Evolutionary conservation across 1,140 invertebrate genomes (phyloP).

Genomic region (Amphibalanus amphitrite): DNA sequence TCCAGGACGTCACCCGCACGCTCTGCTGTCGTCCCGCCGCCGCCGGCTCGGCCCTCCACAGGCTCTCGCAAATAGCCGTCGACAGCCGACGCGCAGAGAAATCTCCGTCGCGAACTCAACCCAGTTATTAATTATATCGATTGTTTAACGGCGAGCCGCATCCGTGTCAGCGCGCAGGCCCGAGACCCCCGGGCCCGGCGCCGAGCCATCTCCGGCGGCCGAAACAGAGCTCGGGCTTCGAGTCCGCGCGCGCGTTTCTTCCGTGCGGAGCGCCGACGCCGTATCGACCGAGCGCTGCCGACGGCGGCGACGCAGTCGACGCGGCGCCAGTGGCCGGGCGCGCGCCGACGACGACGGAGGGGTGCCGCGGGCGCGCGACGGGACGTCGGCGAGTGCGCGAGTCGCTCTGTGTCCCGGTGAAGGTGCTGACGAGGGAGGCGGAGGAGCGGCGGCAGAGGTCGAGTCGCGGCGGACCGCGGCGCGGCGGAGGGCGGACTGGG

Average conservation of each 20-base stretch:
- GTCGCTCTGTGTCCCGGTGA: too few species aligned
- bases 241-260: background rate
- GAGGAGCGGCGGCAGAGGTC: background rate
- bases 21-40: too few species aligned
- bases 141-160: background rate
- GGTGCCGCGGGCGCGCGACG: background rate
- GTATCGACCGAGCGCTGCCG: constrained; percentile 14
- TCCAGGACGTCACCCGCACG: background rate
- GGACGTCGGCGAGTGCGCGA: background rate
- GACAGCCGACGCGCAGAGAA: background rate
- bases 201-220: too few species aligned
- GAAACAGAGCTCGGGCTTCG: too few species aligned
- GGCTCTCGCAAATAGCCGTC: background rate
- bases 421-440: too few species aligned
- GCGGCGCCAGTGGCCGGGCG: background rate
- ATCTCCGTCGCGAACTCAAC: background rate
- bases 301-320: background rate
- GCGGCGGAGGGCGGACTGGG: background rate
- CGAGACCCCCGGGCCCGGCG: too few species aligned
- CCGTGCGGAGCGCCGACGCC: too few species aligned
- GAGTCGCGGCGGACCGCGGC: background rate
- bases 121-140: background rate
- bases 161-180: too few species aligned
- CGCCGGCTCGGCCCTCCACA: too few species aligned
- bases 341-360: background rate